Evolutionary conservation across 37 sponge, comb jelly and placozoan species (phyloP), one percentile per base, ranked within the genome.

Genomic region (Crambe crambe): DNA sequence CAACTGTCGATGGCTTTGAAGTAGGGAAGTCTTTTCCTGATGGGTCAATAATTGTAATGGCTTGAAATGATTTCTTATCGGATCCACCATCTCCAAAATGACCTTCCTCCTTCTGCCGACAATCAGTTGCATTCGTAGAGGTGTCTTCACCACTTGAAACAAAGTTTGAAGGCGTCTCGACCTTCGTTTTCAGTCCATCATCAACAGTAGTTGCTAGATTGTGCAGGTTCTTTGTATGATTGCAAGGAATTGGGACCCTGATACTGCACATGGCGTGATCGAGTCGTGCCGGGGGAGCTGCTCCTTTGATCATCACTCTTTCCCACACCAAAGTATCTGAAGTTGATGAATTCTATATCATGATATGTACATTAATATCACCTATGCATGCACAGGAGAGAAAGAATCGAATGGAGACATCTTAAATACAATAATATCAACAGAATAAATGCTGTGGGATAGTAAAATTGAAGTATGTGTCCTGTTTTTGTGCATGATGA

Each of bases 231-330:
- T 26, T 20, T 30, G 66, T 30, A 18, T 65, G 61, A 38, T 4
- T 29, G 9, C 23, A 10, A 25, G 68, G n/a, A 18, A 30, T 26
- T n/a, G 77, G 77, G 31, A 77, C 17, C 23, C 30, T 36, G 42
- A 83, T n/a, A 26, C 68, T 68, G 65, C 83, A 78, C 84, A 88
- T 88, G 66, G 84, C 83, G 35, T 76, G 61, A 41, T 88, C 89
- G 54, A 88, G 72, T 22, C 89, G 59, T 3, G 77, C 68, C 42
- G 89, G 83, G 22, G 89, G 77, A 39, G 89, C 66, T 27, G 83
- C 42, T 20, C 84, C 78, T 3, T 29, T 30, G 0, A 81, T 27
- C 22, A 36, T 42, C 1, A 88, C 43, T 39, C 38, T 20, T 23
- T 42, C 58, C 89, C 83, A 88, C 57, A 39, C 42, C 41, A 82